Evolutionary conservation across 1,140 invertebrate species (phyloP), one percentile per base, ranked within the genome.

Genomic region (Fragariocoptes setiger): DNA sequence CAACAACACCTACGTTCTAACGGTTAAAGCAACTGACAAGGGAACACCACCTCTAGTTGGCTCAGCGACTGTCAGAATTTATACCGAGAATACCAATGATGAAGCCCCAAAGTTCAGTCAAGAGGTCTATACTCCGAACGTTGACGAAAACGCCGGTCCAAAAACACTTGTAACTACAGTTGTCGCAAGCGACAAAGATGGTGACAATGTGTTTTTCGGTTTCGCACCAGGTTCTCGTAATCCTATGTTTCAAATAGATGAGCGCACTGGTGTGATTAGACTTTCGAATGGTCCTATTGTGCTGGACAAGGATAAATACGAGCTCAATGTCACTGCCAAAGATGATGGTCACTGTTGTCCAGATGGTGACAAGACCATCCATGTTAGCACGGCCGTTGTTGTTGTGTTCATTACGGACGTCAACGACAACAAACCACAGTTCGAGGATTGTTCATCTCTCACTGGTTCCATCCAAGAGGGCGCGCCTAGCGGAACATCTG

Each of bases 351-450:
- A 75, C 2, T 90, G 82, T 54, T 90, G 82, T 53, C 70, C 71
- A 2, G 75, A 79, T 46, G 79, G 79, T 0, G 71, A 73, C 40
- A 59, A 65, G 0, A 79, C 73, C 0, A 75, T 78, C 44, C 80
- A 88, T 51, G 86, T 79, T 0, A 78, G 74, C 17, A 86, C 80
- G 0, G 82, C 80, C n/a, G 76, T 88, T 0, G 80, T 88, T 2
- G 82, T 88, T 1, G 82, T 90, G 0, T 86, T 86, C 51, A 86
- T 90, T 37, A 88, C 82, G 0, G 83, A 90, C 52, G 80, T 88
- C 0, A 90, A 88, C 53, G 80, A 88, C 48, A 86, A 86, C 53
- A 86, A 85, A 51, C 80, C 82, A 0, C 70, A 82, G 19, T 90
- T 90, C 51, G 76, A 82, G 55, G 78, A 86, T 46, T 88, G 82